Percentiles rank a stretch among this genome's conserved stretches.
Conservation (phyloP, 2,888 invertebrate genomes). For the Odontomyia ornata region DNA sequence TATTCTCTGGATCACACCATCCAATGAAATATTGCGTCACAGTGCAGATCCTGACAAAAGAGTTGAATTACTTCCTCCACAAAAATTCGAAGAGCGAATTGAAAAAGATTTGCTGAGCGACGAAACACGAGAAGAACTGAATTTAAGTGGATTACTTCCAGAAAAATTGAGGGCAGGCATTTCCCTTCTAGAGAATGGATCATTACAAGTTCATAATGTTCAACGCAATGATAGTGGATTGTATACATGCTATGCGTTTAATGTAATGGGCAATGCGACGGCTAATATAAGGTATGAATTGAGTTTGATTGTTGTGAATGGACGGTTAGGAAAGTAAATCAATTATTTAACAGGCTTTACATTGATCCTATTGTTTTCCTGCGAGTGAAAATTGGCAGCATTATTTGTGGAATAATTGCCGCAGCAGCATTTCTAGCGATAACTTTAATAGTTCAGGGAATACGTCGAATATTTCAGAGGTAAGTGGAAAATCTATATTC, state of each 20-base stretch:
- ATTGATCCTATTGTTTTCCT: conserved; percentile 88
- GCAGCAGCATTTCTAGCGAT: conserved; percentile 82
- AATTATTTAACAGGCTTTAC: conserved; percentile 67
- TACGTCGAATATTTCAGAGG: conserved; percentile 76
- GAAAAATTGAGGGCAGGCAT: conserved; percentile 66
- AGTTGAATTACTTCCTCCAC: conserved; percentile 52
- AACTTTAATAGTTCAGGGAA: conserved; percentile 81
- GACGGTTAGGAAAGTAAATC: not conserved
- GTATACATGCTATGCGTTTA: conserved; percentile 87
- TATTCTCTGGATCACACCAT: conserved; percentile 87
- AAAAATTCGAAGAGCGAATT: conserved; percentile 57
- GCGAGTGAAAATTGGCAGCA: conserved; percentile 83
- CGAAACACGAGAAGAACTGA: conserved; percentile 54
- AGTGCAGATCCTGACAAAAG: conserved; percentile 72
- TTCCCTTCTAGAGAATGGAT: conserved; percentile 78
- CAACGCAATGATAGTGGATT: conserved; percentile 83
- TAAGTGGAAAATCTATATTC: conserved; percentile 65
- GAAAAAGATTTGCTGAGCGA: conserved; percentile 58
- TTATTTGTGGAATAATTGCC: conserved; percentile 81
- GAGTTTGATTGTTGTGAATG: not conserved
- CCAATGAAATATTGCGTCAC: conserved; percentile 77
- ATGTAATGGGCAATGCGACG: conserved; percentile 82
- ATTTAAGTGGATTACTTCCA: conserved; percentile 46
- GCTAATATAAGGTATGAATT: conserved; percentile 68
- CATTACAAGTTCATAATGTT: conserved; percentile 75